phyloP scores from a whole-genome alignment of 2,797 vertebrate species.

The Cuculus canorus region DNA sequence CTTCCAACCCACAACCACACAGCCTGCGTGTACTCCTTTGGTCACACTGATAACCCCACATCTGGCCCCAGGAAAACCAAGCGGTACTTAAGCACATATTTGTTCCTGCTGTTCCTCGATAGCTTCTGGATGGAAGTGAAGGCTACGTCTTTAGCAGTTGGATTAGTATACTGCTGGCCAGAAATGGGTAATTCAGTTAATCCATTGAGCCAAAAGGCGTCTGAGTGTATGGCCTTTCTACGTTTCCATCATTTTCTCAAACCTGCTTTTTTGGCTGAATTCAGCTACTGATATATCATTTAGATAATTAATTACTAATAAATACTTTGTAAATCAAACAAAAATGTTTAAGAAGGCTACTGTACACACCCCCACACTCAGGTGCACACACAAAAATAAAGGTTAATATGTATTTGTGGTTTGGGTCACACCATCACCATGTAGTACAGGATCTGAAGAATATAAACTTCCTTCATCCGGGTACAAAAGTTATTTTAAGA shows the following conservation, averaged over 20 bases:
- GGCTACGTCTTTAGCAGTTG: not conserved
- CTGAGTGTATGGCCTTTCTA: not conserved
- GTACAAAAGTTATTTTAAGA: slow-evolving; percentile 49
- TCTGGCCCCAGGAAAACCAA: not conserved
- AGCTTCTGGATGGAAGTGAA: not conserved
- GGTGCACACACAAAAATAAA: not conserved
- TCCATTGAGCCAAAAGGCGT: not conserved
- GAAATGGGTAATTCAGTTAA: not conserved
- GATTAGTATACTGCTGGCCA: not conserved
- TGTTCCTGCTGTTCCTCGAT: not conserved
- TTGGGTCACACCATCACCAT: not conserved
- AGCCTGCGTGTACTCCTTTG: not conserved
- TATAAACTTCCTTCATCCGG: slow-evolving; percentile 39
- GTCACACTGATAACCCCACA: accelerated
- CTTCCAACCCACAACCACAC: not conserved
- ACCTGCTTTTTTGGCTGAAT: not conserved
- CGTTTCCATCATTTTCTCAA: not conserved
- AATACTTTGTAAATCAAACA: not conserved
- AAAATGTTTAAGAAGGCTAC: not conserved
- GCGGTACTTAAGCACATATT: not conserved
- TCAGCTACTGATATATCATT: not conserved
- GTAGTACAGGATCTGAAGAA: slow-evolving; percentile 13
- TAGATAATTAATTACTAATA: not conserved
- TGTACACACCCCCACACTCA: not conserved
- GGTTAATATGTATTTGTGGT: not conserved